These are phyloP conservation scores for Aelia acuminata DNA, from an alignment of 2,888 invertebrate species.

Conservation along the genomic window DNA sequence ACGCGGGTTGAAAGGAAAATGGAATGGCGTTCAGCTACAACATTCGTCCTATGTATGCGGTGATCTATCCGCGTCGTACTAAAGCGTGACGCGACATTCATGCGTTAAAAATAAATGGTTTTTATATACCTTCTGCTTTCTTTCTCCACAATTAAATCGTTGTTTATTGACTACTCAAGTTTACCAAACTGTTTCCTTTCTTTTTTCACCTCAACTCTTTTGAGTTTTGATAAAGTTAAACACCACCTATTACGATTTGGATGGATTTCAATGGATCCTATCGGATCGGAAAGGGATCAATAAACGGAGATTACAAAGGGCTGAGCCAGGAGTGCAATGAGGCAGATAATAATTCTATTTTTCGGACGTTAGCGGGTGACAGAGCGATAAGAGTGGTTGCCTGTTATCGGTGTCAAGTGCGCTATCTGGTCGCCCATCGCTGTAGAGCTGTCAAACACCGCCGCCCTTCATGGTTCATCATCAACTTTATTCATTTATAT, in stretches of 20 bases:
- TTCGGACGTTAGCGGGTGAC: neutral
- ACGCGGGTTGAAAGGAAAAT: too few relatives aligned
- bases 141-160: too few relatives aligned
- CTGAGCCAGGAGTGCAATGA: neutral
- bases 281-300: neutral
- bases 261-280: neutral
- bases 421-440: neutral
- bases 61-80: too few relatives aligned
- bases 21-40: too few relatives aligned
- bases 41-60: too few relatives aligned
- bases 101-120: too few relatives aligned
- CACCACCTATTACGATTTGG: neutral
- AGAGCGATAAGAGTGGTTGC: neutral
- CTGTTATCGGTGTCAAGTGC: neutral
- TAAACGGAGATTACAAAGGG: neutral
- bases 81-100: too few relatives aligned
- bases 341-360: constrained; percentile 16
- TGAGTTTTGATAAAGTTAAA: too few relatives aligned
- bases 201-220: too few relatives aligned
- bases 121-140: too few relatives aligned
- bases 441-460: constrained; percentile 10
- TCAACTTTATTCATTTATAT: constrained; percentile 26
- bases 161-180: too few relatives aligned
- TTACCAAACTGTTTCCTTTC: too few relatives aligned
- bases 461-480: neutral